phyloP scores from a whole-genome alignment of 1,140 invertebrate genomes.

The Gryon sp. region DNA sequence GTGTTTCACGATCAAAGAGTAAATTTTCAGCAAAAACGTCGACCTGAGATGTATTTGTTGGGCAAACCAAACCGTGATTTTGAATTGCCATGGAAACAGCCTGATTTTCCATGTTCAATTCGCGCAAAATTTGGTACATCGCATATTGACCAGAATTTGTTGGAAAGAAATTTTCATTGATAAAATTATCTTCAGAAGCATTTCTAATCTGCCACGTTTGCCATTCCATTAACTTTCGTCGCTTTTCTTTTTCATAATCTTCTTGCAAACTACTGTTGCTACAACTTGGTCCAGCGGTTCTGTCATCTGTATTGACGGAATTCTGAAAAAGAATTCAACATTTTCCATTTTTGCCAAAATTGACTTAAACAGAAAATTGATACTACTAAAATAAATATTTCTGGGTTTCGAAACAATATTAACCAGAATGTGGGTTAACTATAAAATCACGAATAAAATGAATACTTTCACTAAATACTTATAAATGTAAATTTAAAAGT shows the following conservation, averaged over 20 bases:
- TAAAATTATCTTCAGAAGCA: conserved; percentile 86
- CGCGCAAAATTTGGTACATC: conserved; percentile 74
- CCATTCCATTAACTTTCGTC: conserved; percentile 79
- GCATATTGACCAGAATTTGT: conserved; percentile 68
- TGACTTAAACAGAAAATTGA: no score
- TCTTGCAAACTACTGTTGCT: conserved; percentile 14
- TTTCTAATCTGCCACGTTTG: conserved; percentile 85
- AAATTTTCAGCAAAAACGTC: conserved; percentile 26
- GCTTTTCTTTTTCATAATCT: conserved; percentile 62
- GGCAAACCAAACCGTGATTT: conserved; percentile 72
- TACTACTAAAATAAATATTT: no score
- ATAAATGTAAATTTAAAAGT: no score
- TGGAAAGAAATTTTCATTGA: conserved; percentile 83
- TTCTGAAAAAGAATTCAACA: conserved; percentile 14
- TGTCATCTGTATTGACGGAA: neutral
- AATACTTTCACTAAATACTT: no score
- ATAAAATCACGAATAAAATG: no score
- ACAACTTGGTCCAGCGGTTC: conserved; percentile 13
- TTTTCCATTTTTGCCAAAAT: no score
- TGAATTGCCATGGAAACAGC: conserved; percentile 82
- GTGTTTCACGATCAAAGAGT: neutral
- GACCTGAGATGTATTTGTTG: conserved; percentile 75
- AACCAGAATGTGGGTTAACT: no score
- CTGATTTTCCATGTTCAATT: conserved; percentile 80
- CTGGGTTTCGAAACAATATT: no score